Evolutionary conservation across 1,140 invertebrate species (phyloP).

Genomic region (Drosophila willistoni): DNA sequence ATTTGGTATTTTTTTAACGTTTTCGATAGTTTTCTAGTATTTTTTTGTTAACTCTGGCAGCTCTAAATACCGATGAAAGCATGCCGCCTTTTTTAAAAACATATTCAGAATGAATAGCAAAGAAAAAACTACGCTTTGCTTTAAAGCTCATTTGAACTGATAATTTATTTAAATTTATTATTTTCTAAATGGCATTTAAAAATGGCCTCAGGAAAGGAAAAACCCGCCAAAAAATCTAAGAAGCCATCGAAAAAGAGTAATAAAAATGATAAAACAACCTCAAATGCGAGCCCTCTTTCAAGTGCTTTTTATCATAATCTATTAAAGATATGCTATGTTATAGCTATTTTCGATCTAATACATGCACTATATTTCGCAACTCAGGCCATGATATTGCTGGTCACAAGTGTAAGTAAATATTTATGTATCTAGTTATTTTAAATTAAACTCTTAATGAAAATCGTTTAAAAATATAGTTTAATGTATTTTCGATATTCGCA

Average conservation of each 20-base stretch:
- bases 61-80: background rate
- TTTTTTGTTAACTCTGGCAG: background rate
- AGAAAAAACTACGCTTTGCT: constrained; percentile 38
- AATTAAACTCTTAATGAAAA: background rate
- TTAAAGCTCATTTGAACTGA: constrained; percentile 22
- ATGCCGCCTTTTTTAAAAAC: no score
- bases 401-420: constrained; percentile 38
- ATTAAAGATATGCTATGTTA: constrained; percentile 44
- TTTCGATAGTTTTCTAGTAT: background rate
- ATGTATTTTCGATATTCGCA: constrained; percentile 40
- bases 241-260: background rate
- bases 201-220: constrained; percentile 37
- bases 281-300: background rate
- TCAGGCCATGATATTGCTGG: constrained; percentile 43
- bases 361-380: constrained; percentile 60
- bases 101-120: background rate
- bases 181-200: constrained; percentile 16
- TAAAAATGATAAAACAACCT: background rate
- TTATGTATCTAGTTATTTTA: background rate
- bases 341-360: constrained; percentile 48
- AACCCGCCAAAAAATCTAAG: constrained; percentile 40
- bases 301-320: constrained; percentile 22
- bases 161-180: background rate
- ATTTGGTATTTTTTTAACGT: background rate
- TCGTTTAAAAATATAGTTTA: constrained; percentile 38